These are phyloP conservation scores for Triplophysa dalaica DNA, from an alignment of 2,113 vertebrate genomes.

Conservation along the genomic window DNA sequence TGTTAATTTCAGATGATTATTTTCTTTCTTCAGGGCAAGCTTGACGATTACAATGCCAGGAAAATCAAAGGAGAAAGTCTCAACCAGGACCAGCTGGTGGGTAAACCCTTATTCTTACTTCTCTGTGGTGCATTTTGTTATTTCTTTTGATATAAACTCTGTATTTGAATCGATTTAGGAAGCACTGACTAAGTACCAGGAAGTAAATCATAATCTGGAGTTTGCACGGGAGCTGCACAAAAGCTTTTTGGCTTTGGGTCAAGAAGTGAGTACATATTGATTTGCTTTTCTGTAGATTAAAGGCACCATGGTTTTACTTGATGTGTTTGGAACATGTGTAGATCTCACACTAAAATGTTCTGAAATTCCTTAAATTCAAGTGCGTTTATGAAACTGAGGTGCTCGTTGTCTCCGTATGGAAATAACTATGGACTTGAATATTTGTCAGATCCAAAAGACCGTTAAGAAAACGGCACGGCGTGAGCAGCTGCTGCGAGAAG, in stretches of 20 bases:
- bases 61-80: conserved; percentile 91
- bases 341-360: neutral
- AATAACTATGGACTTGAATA: neutral
- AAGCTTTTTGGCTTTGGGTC: conserved; percentile 89
- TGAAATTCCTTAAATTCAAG: no score
- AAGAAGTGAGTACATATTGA: conserved; percentile 83
- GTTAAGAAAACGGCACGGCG: conserved; percentile 91
- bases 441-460: conserved; percentile 89
- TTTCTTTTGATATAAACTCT: neutral
- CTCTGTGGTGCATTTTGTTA: neutral
- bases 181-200: conserved; percentile 92
- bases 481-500: conserved; percentile 92
- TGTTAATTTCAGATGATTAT: neutral
- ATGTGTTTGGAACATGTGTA: neutral
- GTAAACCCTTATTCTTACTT: conserved; percentile 37
- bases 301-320: neutral
- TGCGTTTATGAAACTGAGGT: neutral
- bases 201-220: conserved; percentile 93
- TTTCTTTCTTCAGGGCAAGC: conserved; percentile 79
- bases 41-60: conserved; percentile 92
- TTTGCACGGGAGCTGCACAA: conserved; percentile 94
- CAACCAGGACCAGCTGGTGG: conserved; percentile 95
- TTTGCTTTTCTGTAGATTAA: neutral
- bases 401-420: neutral
- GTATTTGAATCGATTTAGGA: conserved; percentile 74